A percentile compares a stretch with the other conserved stretches of the same genome.
These are phyloP conservation scores for Dicaeum eximium DNA, from an alignment of 2,113 vertebrate species.

Conservation along the genomic window DNA sequence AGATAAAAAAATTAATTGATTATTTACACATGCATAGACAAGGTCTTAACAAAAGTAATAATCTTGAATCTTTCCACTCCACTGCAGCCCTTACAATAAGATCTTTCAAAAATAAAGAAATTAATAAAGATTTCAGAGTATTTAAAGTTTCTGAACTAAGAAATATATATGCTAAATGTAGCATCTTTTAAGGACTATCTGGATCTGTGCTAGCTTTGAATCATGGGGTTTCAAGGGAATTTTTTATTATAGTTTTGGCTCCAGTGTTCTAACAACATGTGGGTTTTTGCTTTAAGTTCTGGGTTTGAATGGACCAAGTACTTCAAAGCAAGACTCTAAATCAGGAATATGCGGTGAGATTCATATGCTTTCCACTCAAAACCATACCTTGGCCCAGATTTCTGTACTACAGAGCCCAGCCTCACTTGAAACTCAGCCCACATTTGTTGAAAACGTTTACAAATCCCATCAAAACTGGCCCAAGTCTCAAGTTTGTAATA, in stretches of 20 bases:
- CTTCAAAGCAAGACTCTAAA: conserved; percentile 57
- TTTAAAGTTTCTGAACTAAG: not conserved
- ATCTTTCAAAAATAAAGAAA: not conserved
- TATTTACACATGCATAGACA: not conserved
- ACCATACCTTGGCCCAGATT: conserved; percentile 53
- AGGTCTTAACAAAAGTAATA: not conserved
- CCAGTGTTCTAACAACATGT: conserved; percentile 11
- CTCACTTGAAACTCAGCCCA: conserved; percentile 46
- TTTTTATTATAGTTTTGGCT: conserved; percentile 48
- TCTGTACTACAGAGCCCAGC: not conserved
- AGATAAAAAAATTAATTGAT: not conserved
- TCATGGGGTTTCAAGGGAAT: conserved; percentile 1
- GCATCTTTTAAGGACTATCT: conserved; percentile 15
- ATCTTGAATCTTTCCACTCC: not conserved
- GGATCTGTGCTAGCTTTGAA: not conserved
- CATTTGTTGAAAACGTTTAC: conserved; percentile 17
- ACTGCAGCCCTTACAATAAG: not conserved
- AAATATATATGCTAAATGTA: not conserved
- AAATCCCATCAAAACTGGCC: conserved; percentile 54
- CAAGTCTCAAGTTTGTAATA: conserved; percentile 37
- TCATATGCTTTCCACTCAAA: conserved; percentile 58
- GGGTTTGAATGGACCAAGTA: conserved; percentile 52
- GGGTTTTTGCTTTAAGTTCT: conserved; percentile 55
- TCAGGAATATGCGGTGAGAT: conserved; percentile 28
- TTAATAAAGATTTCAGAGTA: not conserved